Evolutionary conservation across 2,888 invertebrate genomes (phyloP), one percentile per base, ranked within the genome.

Genomic region (Oligia fasciuncula): DNA sequence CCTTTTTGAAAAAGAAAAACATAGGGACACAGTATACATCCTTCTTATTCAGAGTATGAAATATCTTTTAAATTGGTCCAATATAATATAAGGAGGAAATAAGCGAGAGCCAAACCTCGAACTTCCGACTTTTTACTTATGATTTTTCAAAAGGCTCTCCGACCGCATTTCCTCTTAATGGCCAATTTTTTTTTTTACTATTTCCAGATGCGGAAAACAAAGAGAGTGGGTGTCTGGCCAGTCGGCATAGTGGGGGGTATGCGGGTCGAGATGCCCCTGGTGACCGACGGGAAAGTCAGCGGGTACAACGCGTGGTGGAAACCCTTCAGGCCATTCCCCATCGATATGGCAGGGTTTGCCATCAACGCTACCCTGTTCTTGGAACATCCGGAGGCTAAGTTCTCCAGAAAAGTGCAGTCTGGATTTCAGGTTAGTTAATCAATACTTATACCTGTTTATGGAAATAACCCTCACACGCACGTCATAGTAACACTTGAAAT

Each of bases 301-400:
- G 97, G 97, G 0, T 97, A 96, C 91, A 97, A 97, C 91, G 98
- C 98, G 0, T 98, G 98, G 1, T 99, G 99, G 99, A 98, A 98
- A 91, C 98, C 99, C 0, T 98, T 99, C 89, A 97, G 99, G 82
- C 98, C 98, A 0, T 99, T 99, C 96, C 99, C 99, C 0, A 98
- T 99, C 62, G 99, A 99, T 92, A 99, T 99, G 99, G 99, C 99
- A 0, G 99, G 99, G 0, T 99, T 99, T 93, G 99, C 98, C 13
- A 98, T 99, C 65, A 99, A 98, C 93, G 95, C 98, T 3, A 97
- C 98, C 35, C 95, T 98, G 77, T 97, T 99, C 69, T 94, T 98
- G 8, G 97, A 97, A 35, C 97, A 98, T 89, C 97, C 98, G 0
- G 97, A 98, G 63, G 98, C 98, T 0, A 96, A 97, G 84, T 99